Base-by-base conservation (phyloP, 2,113 vertebrate species). In the Leucopsar rothschildi region DNA sequence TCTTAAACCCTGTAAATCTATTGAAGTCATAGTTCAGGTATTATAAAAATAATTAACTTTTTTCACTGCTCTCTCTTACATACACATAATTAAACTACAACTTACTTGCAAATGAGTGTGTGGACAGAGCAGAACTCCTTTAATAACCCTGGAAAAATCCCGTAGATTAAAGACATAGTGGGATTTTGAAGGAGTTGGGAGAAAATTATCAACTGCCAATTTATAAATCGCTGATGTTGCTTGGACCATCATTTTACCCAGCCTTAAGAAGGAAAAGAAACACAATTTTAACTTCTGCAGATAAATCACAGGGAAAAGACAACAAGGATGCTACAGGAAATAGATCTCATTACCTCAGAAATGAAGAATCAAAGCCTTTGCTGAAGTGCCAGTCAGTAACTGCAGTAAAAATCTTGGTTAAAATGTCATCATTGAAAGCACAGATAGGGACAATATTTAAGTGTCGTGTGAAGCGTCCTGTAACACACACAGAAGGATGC, bases 131-230 rank as follows among this genome's bases (percentile, higher is more conserved):
- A 99, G 97, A 29, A 99, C 98, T 35, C 99, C 99, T 81, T 98
- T 97, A 72, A 99, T 98, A 73, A 99, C 99, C 29, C 99, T 97
- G 66, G 98, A 98, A 95, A 99, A 99, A 95, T 99, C 99, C 31
- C 99, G 95, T 24, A 99, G 97, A 92, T 99, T 99, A 92, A 99
- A 99, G 92, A 99, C 97, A 42, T 99, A 99, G 94, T 99, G 99
- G 47, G 99, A 99, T 97, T 99, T 99, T 7, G 99, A 99, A 75
- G 99, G 99, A 31, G 99, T 99, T 66, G 99, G 99, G 49, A 99
- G 97, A 96, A 99, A 99, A 76, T 97, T 98, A 57, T 98, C 96
- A 52, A 99, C 98, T 3, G 98, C 95, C 72, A 98, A 96, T 95
- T 98, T 99, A 84, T 99, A 99, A 82, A 99, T 98, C 12, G 86